Conservation (phyloP, 2,797 vertebrate genomes). For the Atherinosoma microstoma region DNA sequence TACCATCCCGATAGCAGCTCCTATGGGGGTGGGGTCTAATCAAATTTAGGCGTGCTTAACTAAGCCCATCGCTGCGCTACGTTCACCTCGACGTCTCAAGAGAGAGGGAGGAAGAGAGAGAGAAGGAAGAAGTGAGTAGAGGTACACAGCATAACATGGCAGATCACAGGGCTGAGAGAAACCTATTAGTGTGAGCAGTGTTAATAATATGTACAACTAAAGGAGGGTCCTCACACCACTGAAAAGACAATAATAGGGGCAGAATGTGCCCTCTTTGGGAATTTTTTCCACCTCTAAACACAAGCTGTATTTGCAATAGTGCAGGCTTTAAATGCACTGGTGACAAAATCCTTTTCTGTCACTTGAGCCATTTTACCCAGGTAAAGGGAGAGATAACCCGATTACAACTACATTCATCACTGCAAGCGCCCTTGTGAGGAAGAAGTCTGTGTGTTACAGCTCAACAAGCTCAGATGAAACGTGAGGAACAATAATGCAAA, state of each 20-base stretch:
- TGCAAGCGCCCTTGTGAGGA: neutral
- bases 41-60: conserved; percentile 78
- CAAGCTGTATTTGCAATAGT: conserved; percentile 1
- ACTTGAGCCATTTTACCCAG: neutral
- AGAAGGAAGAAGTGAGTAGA: conserved; percentile 36
- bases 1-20: conserved; percentile 42
- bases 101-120: too few species aligned
- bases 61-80: conserved; percentile 64
- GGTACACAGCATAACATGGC: conserved; percentile 56
- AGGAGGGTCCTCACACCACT: conserved; percentile 17
- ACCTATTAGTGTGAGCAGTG: conserved; percentile 49
- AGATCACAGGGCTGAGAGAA: conserved; percentile 58
- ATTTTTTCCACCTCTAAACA: conserved; percentile 11
- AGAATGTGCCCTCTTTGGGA: conserved; percentile 12
- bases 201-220: conserved; percentile 52
- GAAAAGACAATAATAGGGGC: conserved; percentile 3
- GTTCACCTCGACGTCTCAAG: conserved; percentile 62
- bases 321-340: neutral
- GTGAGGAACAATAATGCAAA: neutral
- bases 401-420: neutral
- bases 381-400: neutral
- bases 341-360: neutral
- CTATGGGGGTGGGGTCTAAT: conserved; percentile 58
- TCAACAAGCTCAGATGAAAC: neutral
- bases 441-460: neutral